A percentile compares a stretch with the other conserved stretches of the same genome.
Evolutionary conservation across 2,797 vertebrate genomes (phyloP).

Genomic region (Tragelaphus oryx): DNA sequence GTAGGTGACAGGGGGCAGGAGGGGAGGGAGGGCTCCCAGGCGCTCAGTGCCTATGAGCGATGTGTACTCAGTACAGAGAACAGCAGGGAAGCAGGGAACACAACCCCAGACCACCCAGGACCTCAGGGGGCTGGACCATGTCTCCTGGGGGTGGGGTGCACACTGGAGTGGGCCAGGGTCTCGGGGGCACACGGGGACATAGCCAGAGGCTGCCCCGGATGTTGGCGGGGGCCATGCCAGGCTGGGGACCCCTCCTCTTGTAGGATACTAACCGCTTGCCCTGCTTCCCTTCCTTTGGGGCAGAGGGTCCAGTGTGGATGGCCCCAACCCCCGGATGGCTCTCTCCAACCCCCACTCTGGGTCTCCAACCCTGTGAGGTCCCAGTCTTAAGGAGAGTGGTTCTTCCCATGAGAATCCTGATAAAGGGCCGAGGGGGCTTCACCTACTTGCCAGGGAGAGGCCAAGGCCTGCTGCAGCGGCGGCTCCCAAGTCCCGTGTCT

Average conservation of each 20-base stretch:
- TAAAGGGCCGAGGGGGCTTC: not conserved
- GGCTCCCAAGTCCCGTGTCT: slow-evolving; percentile 23
- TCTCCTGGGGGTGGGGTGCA: not conserved
- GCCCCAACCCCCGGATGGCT: not conserved
- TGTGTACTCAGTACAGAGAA: rapidly evolving
- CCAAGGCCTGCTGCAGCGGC: not conserved
- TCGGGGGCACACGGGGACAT: not conserved
- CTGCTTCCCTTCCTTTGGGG: not conserved
- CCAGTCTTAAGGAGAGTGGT: not conserved
- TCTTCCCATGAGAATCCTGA: not conserved
- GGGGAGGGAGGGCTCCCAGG: not conserved
- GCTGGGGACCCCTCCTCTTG: not conserved
- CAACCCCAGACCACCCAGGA: rapidly evolving
- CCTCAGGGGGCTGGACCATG: rapidly evolving
- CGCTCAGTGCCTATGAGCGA: not conserved
- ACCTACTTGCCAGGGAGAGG: not conserved
- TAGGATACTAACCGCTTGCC: not conserved
- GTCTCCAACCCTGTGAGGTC: not conserved
- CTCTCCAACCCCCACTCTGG: not conserved
- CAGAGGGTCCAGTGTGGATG: not conserved
- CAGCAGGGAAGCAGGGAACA: not conserved
- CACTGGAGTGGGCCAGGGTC: not conserved
- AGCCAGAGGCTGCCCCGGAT: not conserved
- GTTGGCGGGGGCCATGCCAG: not conserved
- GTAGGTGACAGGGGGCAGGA: not conserved